phyloP scores from a whole-genome alignment of 2,797 vertebrate species.

The Lepilemur ruficaudatus region DNA sequence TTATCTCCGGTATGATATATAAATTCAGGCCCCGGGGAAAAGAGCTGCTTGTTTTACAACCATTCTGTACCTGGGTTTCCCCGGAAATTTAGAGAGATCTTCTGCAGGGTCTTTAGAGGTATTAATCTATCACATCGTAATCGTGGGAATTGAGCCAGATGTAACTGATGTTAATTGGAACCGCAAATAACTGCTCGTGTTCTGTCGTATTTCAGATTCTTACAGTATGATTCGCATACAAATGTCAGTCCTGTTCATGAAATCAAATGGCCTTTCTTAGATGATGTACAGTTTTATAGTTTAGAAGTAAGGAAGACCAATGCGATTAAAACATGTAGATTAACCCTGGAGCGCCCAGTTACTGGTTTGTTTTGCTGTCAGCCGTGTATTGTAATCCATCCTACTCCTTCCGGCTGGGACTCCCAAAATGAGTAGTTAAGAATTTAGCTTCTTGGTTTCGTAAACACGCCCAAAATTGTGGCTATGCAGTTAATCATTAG shows the following conservation, averaged over 20 bases:
- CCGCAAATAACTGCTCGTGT: neutral
- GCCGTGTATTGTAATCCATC: conserved; percentile 5
- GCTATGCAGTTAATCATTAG: neutral
- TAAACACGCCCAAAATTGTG: conserved; percentile 52
- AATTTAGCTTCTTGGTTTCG: conserved; percentile 62
- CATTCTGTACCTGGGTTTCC: neutral
- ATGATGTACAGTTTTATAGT: neutral
- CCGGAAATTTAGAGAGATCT: conserved; percentile 19
- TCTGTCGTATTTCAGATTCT: conserved; percentile 25
- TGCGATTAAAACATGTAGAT: neutral
- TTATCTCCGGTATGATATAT: conserved; percentile 44
- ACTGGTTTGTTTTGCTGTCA: conserved; percentile 62
- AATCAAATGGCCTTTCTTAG: neutral
- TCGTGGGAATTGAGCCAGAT: conserved; percentile 1
- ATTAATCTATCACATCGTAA: neutral
- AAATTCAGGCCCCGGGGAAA: conserved; percentile 59
- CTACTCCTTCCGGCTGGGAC: neutral
- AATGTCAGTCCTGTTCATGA: neutral
- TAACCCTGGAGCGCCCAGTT: neutral
- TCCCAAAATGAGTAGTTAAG: conserved; percentile 58
- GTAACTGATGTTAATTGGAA: conserved; percentile 2
- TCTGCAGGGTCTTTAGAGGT: neutral
- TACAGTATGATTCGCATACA: neutral
- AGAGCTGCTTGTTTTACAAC: neutral
- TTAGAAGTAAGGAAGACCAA: conserved; percentile 26